Evolutionary conservation across 2,113 vertebrate species (phyloP).

Genomic region (Leptobrachium leishanense): DNA sequence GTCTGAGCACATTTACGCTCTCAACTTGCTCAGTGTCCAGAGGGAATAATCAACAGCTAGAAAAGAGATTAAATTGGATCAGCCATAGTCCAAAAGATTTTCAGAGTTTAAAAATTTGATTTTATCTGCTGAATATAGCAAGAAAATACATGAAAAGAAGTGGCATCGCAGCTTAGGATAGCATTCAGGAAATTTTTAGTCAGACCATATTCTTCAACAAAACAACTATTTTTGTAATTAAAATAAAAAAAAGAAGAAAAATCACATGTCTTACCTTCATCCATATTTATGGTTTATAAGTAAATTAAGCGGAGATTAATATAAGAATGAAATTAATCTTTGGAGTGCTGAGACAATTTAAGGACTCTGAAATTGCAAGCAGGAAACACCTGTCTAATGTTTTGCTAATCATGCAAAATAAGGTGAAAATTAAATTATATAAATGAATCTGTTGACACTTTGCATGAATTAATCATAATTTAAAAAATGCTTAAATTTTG

Average conservation of each 20-base stretch:
- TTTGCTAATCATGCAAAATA: conserved; percentile 41
- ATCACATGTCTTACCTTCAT: too few relatives aligned
- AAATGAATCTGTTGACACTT: conserved; percentile 46
- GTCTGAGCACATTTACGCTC: background rate
- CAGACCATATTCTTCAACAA: background rate
- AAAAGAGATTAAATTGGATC: conserved; percentile 23
- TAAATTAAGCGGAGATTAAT: conserved; percentile 25
- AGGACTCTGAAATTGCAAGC: conserved; percentile 4
- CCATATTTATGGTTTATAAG: background rate
- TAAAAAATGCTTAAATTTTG: conserved; percentile 29
- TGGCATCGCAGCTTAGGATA: background rate
- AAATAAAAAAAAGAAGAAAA: background rate
- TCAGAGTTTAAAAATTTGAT: background rate
- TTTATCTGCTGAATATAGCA: background rate
- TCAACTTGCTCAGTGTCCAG: background rate
- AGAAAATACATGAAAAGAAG: background rate
- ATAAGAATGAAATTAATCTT: conserved; percentile 20
- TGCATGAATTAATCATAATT: conserved; percentile 46
- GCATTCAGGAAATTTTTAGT: conserved; percentile 1
- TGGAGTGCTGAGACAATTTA: background rate
- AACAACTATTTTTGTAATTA: conserved; percentile 6
- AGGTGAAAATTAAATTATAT: conserved; percentile 27
- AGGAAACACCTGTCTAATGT: conserved; percentile 42
- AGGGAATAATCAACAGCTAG: conserved; percentile 28
- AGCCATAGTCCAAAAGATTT: background rate